phyloP scores from a whole-genome alignment of 2,888 invertebrate genomes.

The Vanessa cardui region DNA sequence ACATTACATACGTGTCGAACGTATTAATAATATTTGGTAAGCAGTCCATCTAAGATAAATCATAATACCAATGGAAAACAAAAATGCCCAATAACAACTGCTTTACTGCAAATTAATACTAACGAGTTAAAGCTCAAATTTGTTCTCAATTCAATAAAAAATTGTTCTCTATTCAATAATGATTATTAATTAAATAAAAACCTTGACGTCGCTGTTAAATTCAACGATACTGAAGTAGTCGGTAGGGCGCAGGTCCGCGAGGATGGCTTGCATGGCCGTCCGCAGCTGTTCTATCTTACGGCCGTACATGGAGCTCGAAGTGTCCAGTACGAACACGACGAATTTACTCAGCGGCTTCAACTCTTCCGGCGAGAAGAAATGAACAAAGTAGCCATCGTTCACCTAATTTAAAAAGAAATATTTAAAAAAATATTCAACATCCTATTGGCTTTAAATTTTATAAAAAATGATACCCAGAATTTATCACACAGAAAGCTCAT shows the following conservation, averaged over 20 bases:
- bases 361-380: slow-evolving; percentile 87
- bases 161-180: too few relatives aligned
- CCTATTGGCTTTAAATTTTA: too few relatives aligned
- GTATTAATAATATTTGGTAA: too few relatives aligned
- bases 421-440: not conserved
- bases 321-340: slow-evolving; percentile 89
- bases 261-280: slow-evolving; percentile 86
- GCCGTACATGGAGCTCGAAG: slow-evolving; percentile 89
- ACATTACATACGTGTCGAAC: too few relatives aligned
- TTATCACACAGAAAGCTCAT: too few relatives aligned
- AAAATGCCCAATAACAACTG: too few relatives aligned
- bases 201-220: slow-evolving; percentile 82
- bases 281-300: slow-evolving; percentile 85
- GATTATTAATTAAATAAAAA: slow-evolving; percentile 27
- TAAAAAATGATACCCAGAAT: too few relatives aligned
- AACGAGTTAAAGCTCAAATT: too few relatives aligned
- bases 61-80: too few relatives aligned
- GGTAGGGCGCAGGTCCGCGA: slow-evolving; percentile 83
- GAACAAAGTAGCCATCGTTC: slow-evolving; percentile 88
- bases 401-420: slow-evolving; percentile 59
- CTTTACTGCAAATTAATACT: too few relatives aligned
- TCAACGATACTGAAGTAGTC: slow-evolving; percentile 87
- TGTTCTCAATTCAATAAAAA: too few relatives aligned
- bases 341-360: slow-evolving; percentile 84
- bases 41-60: too few relatives aligned